Evolutionary conservation across 2,797 vertebrate genomes (phyloP).

Genomic region (Clarias laeviceps): DNA sequence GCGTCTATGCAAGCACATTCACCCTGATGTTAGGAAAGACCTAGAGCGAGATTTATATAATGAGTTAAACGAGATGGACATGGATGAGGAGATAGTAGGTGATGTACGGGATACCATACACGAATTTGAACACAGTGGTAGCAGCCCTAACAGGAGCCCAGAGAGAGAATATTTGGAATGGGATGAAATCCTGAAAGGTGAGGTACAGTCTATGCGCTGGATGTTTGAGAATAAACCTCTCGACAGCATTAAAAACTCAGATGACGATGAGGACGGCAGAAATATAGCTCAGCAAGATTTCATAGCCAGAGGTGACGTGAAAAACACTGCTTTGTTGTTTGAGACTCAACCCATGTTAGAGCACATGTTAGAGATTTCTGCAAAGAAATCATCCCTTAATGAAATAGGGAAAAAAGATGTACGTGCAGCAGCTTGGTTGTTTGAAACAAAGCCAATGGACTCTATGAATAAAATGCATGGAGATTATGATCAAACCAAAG

Average conservation of each 20-base stretch:
- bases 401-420: slow-evolving; percentile 81
- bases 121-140: slow-evolving; percentile 76
- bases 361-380: slow-evolving; percentile 59
- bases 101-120: slow-evolving; percentile 69
- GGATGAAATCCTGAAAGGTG: slow-evolving; percentile 85
- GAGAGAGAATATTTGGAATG: slow-evolving; percentile 80
- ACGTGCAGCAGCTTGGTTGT: slow-evolving; percentile 77
- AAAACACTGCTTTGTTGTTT: slow-evolving; percentile 86
- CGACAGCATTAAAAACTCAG: slow-evolving; percentile 77
- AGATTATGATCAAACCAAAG: slow-evolving; percentile 75
- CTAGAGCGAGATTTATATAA: slow-evolving; percentile 80
- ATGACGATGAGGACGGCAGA: slow-evolving; percentile 68
- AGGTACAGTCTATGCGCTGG: slow-evolving; percentile 84
- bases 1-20: slow-evolving; percentile 84
- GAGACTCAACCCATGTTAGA: slow-evolving; percentile 81
- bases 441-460: slow-evolving; percentile 85
- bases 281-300: slow-evolving; percentile 79
- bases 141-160: slow-evolving; percentile 69
- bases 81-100: slow-evolving; percentile 69
- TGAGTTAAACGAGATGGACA: slow-evolving; percentile 70
- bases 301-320: slow-evolving; percentile 81
- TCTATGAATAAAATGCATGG: slow-evolving; percentile 79
- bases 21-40: slow-evolving; percentile 84
- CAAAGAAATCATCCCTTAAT: slow-evolving; percentile 75
- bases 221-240: slow-evolving; percentile 88